These are phyloP conservation scores for Pseudoatta argentina DNA, from an alignment of 1,140 invertebrate species.

Conservation along the genomic window DNA sequence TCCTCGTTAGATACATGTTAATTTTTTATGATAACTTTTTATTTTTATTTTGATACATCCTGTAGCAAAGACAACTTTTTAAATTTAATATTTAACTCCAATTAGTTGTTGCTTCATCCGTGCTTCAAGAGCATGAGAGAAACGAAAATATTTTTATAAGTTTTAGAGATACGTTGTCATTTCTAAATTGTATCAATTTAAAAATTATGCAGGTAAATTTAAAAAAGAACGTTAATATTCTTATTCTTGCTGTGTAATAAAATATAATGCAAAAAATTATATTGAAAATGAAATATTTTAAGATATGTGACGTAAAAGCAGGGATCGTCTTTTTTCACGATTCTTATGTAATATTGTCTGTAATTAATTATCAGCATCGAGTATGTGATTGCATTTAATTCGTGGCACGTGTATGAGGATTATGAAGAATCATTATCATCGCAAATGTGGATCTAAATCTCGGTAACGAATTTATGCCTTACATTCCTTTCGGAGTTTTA, in stretches of 20 bases:
- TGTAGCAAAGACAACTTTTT: background rate
- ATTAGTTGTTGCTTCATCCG: background rate
- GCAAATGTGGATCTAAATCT: slow-evolving; percentile 20
- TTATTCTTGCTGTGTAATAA: slow-evolving; percentile 27
- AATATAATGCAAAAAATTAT: slow-evolving; percentile 73
- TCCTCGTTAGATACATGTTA: slow-evolving; percentile 46
- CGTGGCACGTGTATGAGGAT: slow-evolving; percentile 31
- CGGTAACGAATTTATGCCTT: slow-evolving; percentile 25
- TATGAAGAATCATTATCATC: slow-evolving; percentile 61
- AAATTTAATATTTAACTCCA: background rate
- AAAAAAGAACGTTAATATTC: slow-evolving; percentile 46
- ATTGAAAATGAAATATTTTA: slow-evolving; percentile 77
- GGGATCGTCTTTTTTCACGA: slow-evolving; percentile 2
- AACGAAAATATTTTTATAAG: background rate
- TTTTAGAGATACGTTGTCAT: background rate
- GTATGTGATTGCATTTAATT: slow-evolving; percentile 31
- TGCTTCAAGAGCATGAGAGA: background rate
- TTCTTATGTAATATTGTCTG: slow-evolving; percentile 31
- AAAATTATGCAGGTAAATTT: background rate
- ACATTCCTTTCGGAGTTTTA: slow-evolving; percentile 11
- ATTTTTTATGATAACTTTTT: slow-evolving; percentile 34
- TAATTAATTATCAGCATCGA: slow-evolving; percentile 65
- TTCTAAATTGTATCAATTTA: background rate
- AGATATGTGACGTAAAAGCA: slow-evolving; percentile 33
- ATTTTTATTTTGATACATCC: slow-evolving; percentile 31